These are phyloP conservation scores for Dichetophora obliterata DNA, from an alignment of 2,888 invertebrate genomes.

Conservation along the genomic window DNA sequence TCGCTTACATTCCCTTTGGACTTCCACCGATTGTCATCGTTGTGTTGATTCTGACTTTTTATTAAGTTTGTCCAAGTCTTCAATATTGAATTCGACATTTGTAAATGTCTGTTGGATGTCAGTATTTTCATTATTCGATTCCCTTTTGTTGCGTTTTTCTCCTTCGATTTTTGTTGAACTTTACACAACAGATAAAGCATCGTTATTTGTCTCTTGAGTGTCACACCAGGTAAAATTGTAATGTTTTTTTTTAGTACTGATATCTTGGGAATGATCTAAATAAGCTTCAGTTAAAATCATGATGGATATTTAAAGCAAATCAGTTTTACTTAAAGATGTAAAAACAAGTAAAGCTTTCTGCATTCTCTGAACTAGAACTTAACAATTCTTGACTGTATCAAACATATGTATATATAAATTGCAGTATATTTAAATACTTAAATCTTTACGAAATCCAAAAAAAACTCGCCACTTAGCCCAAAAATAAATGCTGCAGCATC, in stretches of 20 bases:
- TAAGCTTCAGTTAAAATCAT: no score
- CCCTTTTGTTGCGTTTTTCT: slow-evolving; percentile 22
- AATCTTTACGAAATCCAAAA: slow-evolving; percentile 37
- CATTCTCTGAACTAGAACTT: background rate
- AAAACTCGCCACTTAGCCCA: slow-evolving; percentile 41
- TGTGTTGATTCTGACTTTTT: slow-evolving; percentile 35
- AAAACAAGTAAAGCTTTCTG: background rate
- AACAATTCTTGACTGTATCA: no score
- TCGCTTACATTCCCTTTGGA: background rate
- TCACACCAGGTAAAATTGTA: no score
- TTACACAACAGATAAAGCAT: background rate
- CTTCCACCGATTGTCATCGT: slow-evolving; percentile 13
- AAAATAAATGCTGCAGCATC: slow-evolving; percentile 34
- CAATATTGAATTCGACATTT: slow-evolving; percentile 56
- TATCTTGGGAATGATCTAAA: no score
- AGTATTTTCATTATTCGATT: slow-evolving; percentile 50
- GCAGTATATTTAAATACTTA: no score
- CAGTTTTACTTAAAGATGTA: no score
- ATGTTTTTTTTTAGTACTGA: no score
- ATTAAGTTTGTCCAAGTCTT: slow-evolving; percentile 45
- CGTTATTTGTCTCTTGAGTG: background rate
- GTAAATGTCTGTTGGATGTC: slow-evolving; percentile 54
- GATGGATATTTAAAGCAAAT: no score
- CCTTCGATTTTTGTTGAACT: background rate
- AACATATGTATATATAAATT: no score